These are phyloP conservation scores for Sarcophaga rosellei DNA, from an alignment of 2,888 invertebrate species.

Conservation along the genomic window DNA sequence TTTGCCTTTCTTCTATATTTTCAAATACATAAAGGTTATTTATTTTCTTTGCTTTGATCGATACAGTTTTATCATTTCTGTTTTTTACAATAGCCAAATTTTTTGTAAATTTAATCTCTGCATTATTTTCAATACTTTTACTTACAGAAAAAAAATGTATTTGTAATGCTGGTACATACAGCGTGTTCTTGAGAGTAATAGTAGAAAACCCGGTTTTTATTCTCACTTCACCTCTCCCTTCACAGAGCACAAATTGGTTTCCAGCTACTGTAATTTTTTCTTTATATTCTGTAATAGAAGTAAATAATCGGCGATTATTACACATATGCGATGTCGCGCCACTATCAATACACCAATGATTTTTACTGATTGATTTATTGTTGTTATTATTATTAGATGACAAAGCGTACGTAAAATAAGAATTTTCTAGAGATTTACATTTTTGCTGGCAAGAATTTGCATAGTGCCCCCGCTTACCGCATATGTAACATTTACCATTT, in stretches of 20 bases:
- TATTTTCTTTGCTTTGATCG: conserved; percentile 3
- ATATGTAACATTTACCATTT: too few species aligned
- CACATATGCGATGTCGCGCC: conserved; percentile 57
- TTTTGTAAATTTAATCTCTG: conserved; percentile 78
- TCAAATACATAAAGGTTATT: conserved; percentile 5
- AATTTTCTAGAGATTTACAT: too few species aligned
- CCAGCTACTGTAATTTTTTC: conserved; percentile 39
- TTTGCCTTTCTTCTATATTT: conserved; percentile 6
- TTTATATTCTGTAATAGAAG: conserved; percentile 12
- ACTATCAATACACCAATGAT: conserved; percentile 46
- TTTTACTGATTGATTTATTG: too few species aligned
- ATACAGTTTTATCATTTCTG: background rate
- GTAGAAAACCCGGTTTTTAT: background rate
- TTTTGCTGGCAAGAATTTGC: too few species aligned
- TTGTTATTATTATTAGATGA: too few species aligned
- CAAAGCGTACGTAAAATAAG: too few species aligned
- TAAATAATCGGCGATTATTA: conserved; percentile 2
- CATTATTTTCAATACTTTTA: conserved; percentile 10
- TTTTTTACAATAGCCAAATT: conserved; percentile 80
- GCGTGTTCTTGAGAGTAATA: conserved; percentile 4
- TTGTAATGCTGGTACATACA: conserved; percentile 34
- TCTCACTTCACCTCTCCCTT: conserved; percentile 34
- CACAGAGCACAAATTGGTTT: conserved; percentile 25
- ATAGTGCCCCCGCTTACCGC: too few species aligned
- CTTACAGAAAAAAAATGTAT: conserved; percentile 38